A percentile compares a stretch with the other conserved stretches of the same genome.
Evolutionary conservation across 2,888 invertebrate genomes (phyloP).

Genomic region (Mycalesis mineus): DNA sequence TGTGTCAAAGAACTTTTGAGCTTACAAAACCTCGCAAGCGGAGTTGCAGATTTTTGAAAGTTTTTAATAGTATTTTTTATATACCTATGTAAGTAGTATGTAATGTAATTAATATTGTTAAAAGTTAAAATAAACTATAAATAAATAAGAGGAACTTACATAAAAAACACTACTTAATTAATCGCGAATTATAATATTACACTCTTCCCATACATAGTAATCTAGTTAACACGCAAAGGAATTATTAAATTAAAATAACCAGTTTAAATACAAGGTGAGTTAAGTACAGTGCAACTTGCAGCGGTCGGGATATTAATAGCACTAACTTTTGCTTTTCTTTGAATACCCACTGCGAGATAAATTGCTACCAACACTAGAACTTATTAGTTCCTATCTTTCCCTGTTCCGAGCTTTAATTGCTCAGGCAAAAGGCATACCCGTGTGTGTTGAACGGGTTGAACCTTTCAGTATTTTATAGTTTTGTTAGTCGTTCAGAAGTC

Average conservation of each 20-base stretch:
- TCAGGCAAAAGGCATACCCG: constrained; percentile 17
- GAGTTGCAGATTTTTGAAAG: no score
- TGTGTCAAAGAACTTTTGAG: no score
- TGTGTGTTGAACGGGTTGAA: constrained; percentile 22
- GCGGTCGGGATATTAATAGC: constrained; percentile 10
- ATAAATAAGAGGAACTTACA: no score
- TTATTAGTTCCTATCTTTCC: constrained; percentile 9
- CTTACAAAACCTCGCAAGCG: no score
- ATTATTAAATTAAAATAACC: constrained; percentile 7
- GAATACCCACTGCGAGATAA: constrained; percentile 9
- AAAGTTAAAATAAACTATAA: no score
- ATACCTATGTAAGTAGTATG: no score
- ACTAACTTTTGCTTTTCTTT: constrained; percentile 13
- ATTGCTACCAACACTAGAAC: background rate
- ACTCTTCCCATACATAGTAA: background rate
- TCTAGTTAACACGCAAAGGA: background rate
- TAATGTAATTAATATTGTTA: no score
- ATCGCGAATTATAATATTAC: no score
- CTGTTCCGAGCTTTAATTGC: constrained; percentile 4
- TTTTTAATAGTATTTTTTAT: no score
- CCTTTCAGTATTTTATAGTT: constrained; percentile 28
- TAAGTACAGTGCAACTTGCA: background rate
- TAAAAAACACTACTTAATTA: no score
- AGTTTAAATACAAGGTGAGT: constrained; percentile 6
- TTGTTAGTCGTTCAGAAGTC: constrained; percentile 34